Conservation (phyloP, 2,888 invertebrate species). For the Drosophila anceps region DNA sequence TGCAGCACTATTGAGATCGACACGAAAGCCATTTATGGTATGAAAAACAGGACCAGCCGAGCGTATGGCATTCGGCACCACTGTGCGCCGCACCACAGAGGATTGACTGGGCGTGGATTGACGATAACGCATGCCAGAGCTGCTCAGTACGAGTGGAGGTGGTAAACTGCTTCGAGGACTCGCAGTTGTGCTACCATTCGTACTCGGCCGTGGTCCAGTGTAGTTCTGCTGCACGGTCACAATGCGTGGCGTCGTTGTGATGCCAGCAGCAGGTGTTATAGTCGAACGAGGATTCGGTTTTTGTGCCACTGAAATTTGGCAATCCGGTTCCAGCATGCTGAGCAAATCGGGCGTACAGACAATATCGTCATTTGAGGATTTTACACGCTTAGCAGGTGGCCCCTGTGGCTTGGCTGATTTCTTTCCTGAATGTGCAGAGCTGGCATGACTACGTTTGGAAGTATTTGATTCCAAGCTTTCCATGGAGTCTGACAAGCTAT, state of each 20-base stretch:
- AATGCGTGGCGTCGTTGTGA: constrained; percentile 64
- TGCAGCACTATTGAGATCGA: constrained; percentile 85
- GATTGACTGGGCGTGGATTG: constrained; percentile 46
- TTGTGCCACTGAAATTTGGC: constrained; percentile 81
- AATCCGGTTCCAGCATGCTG: constrained; percentile 84
- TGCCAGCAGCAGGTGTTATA: constrained; percentile 19
- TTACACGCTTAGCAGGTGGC: constrained; percentile 67
- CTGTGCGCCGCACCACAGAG: constrained; percentile 75
- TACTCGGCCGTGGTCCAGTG: constrained; percentile 44
- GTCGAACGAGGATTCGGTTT: constrained; percentile 52
- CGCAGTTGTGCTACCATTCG: constrained; percentile 21
- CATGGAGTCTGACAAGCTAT: constrained; percentile 80
- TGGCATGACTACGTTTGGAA: constrained; percentile 75
- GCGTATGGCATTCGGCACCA: constrained; percentile 71
- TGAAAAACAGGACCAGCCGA: constrained; percentile 83
- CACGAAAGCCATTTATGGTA: constrained; percentile 85
- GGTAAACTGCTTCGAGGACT: constrained; percentile 60
- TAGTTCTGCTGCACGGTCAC: constrained; percentile 71
- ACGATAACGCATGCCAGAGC: constrained; percentile 78
- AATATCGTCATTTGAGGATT: constrained; percentile 85
- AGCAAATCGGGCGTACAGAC: constrained; percentile 88
- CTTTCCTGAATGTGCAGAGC: constrained; percentile 52
- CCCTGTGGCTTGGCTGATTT: constrained; percentile 49
- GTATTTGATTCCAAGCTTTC: constrained; percentile 80
- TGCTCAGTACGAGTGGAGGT: constrained; percentile 83